Evolutionary conservation across 2,113 vertebrate genomes (phyloP), one percentile per base, ranked within the genome.

Genomic region (Oryzias woworae): DNA sequence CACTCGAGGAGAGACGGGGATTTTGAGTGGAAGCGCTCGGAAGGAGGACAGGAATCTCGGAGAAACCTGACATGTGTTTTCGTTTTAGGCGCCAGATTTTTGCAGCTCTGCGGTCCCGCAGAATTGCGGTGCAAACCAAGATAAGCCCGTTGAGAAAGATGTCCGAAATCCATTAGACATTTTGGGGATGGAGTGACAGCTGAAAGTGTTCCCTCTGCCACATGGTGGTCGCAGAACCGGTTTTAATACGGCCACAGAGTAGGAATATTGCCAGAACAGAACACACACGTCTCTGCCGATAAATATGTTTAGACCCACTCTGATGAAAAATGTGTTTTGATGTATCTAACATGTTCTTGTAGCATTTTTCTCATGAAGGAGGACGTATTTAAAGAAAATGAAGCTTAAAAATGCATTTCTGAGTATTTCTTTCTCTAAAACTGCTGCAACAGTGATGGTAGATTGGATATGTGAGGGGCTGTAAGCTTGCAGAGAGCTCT

Each of bases 41-140:
- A 82, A 4, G 52, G 44, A 66, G 79, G 78, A 85, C 69, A 78
- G 71, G 81, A 88, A 82, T 82, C 78, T 73, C 26, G 69, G 76
- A 85, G 68, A 71, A 78, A 84, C 60, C 68, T 66, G 73, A 87
- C 90, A 91, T 90, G 90, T 92, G 90, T 71, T 90, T 88, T 82
- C 51, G 51, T 78, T 91, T 87, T 84, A 63, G 72, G 60, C 48
- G 7, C 62, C 80, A 82, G 80, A 75, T 86, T 83, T 89, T 81
- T 66, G 79, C 71, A 46, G 79, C 78, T 87, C 87, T 76, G 78
- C 74, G 85, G 83, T 78, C 75, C 73, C 57, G 77, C 66, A 73
- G 85, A 87, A 82, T 86, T 87, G 83, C 47, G 54, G 69, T 73
- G 78, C 50, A 54, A 36, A 83, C 85, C 66, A 75, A 89, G 87